Evolutionary conservation across 1,140 invertebrate genomes (phyloP).

Genomic region (Acromyrmex echinatior): DNA sequence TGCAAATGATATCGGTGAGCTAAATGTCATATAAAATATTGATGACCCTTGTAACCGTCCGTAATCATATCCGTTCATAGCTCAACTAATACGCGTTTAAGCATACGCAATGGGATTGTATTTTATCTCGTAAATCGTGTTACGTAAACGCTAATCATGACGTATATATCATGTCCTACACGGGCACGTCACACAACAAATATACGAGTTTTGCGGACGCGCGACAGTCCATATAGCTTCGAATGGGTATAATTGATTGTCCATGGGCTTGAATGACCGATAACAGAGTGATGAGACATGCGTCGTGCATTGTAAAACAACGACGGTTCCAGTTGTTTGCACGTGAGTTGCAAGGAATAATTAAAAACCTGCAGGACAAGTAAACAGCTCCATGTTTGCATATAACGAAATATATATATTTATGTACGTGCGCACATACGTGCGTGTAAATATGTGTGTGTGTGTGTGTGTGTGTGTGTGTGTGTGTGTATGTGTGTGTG

Average conservation of each 20-base stretch:
- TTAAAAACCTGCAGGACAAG: conserved; percentile 29
- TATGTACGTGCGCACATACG: not conserved
- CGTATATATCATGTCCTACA: conserved; percentile 16
- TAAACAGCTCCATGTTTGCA: not conserved
- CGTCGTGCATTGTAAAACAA: conserved; percentile 20
- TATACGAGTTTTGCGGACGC: conserved; percentile 31
- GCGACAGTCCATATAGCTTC: conserved; percentile 37
- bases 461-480: too few relatives aligned
- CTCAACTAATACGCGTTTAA: conserved; percentile 55
- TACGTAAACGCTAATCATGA: conserved; percentile 58
- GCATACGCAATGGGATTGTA: conserved; percentile 61
- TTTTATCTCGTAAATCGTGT: conserved; percentile 60
- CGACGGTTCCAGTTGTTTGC: not conserved
- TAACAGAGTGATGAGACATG: conserved; percentile 34
- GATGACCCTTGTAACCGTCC: conserved; percentile 58
- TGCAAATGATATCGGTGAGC: conserved; percentile 58
- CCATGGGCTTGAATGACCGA: conserved; percentile 19
- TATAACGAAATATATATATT: not conserved
- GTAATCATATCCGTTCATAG: conserved; percentile 55
- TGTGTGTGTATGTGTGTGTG: too few relatives aligned
- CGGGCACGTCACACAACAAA: conserved; percentile 6
- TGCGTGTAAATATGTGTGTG: too few relatives aligned
- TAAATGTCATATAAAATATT: conserved; percentile 65
- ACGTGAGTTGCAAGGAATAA: conserved; percentile 28
- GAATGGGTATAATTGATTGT: conserved; percentile 46